phyloP scores from a whole-genome alignment of 2,113 vertebrate species.

The Camelus bactrianus region DNA sequence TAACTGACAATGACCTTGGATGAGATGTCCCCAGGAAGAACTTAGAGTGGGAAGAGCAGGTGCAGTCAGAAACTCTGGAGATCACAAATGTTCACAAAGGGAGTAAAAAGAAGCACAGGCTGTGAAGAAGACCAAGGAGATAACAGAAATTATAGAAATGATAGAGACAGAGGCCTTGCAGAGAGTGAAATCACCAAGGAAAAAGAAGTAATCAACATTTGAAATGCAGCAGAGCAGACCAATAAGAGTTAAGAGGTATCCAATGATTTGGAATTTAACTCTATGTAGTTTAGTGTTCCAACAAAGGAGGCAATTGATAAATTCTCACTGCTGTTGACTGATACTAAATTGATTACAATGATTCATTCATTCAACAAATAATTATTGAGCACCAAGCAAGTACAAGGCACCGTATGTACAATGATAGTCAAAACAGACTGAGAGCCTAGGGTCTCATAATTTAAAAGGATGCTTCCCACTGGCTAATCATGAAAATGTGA shows the following conservation, averaged over 20 bases:
- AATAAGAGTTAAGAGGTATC: background rate
- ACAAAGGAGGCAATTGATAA: background rate
- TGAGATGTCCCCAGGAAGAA: background rate
- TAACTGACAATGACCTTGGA: background rate
- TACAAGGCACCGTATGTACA: background rate
- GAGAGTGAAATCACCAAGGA: background rate
- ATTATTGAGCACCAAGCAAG: background rate
- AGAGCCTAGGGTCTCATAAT: background rate
- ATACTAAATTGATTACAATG: background rate
- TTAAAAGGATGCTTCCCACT: background rate
- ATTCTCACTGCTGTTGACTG: background rate
- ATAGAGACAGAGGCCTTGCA: background rate
- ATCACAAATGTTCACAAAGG: background rate
- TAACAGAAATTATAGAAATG: background rate
- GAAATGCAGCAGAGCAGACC: background rate
- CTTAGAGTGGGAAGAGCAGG: background rate
- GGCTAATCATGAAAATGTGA: background rate
- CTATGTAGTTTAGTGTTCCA: background rate
- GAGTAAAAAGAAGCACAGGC: background rate
- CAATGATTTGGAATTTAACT: slow-evolving; percentile 35
- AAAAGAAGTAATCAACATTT: background rate
- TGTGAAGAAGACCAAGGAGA: background rate
- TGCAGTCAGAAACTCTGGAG: background rate
- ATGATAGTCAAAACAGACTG: slow-evolving; percentile 22
- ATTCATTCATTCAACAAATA: slow-evolving; percentile 42